phyloP scores from a whole-genome alignment of 2,797 vertebrate genomes.

The Amazona finschi region DNA sequence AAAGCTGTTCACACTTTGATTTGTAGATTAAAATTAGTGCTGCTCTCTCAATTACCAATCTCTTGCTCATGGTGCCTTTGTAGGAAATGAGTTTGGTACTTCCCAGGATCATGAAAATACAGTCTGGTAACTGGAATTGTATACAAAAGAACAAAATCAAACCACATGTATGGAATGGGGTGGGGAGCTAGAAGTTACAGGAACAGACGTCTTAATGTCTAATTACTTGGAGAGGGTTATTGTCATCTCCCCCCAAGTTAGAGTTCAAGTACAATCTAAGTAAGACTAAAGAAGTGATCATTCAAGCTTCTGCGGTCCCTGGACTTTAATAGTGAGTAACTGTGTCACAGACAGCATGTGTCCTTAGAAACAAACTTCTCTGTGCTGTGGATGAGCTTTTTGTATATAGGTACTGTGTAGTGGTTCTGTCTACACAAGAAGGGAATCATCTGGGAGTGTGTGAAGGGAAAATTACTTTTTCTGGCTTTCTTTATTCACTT shows the following conservation, averaged over 20 bases:
- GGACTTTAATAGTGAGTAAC: not conserved
- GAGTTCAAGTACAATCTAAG: not conserved
- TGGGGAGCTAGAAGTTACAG: not conserved
- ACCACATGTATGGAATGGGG: not conserved
- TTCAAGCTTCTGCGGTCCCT: not conserved
- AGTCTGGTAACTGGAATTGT: not conserved
- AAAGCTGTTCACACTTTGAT: not conserved
- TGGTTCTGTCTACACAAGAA: not conserved
- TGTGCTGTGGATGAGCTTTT: not conserved
- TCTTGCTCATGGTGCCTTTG: not conserved
- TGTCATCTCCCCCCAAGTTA: not conserved
- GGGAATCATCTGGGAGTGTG: not conserved
- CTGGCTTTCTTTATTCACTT: not conserved
- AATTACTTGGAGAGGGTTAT: not conserved
- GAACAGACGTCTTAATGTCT: not conserved
- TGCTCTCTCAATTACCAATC: not conserved
- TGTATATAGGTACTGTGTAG: not conserved
- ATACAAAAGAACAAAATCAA: not conserved
- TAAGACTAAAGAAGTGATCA: not conserved
- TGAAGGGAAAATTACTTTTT: not conserved
- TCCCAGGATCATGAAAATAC: no score
- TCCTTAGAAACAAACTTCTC: not conserved
- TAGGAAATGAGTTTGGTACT: not conserved
- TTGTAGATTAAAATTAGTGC: not conserved
- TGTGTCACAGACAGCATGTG: not conserved